A percentile compares a stretch with the other conserved stretches of the same genome.
These are phyloP conservation scores for Stichodactyla mertensii DNA, from an alignment of 64 coral and sea anemone species.

Conservation along the genomic window DNA sequence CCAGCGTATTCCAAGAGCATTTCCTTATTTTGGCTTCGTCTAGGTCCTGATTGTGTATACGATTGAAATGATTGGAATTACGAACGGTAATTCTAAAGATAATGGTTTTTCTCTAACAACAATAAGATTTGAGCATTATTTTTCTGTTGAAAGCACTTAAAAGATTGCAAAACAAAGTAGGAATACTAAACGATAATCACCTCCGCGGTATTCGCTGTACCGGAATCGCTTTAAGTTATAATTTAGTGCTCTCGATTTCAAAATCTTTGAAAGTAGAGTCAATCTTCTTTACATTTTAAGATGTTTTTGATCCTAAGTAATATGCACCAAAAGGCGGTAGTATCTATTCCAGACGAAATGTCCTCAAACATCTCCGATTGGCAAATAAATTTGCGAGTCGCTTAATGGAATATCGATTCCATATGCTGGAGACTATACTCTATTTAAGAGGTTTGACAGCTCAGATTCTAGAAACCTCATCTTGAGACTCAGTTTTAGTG, in stretches of 20 bases:
- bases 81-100: background rate
- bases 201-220: background rate
- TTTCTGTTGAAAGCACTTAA: background rate
- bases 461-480: background rate
- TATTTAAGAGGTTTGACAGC: background rate
- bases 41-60: background rate
- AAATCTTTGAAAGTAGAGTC: background rate
- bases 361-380: background rate
- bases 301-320: background rate
- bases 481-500: background rate
- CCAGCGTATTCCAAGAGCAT: background rate
- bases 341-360: background rate
- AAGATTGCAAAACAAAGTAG: background rate
- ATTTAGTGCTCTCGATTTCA: background rate
- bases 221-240: background rate
- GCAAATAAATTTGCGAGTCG: background rate
- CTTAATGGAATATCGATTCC: background rate
- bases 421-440: background rate
- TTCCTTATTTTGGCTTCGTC: background rate
- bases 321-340: background rate
- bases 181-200: background rate
- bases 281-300: background rate
- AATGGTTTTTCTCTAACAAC: background rate
- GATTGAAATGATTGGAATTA: background rate
- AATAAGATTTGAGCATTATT: background rate